Percentiles rank a stretch among this genome's conserved stretches.
Evolutionary conservation across 2,888 invertebrate species (phyloP).

Genomic region (Blomia tropicalis): DNA sequence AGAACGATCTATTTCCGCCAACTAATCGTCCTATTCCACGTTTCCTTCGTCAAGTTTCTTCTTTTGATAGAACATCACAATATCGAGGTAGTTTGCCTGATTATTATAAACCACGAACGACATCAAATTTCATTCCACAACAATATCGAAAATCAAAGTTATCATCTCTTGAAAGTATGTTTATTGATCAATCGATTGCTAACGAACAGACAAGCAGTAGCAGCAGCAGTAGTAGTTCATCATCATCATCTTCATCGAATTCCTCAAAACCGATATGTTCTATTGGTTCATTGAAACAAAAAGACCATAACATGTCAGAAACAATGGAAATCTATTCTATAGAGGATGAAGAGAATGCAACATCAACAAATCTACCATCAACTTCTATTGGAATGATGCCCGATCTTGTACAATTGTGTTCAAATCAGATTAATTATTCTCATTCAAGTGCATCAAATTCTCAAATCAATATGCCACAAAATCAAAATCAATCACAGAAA

Average conservation of each 20-base stretch:
- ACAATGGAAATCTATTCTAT: not conserved
- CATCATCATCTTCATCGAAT: not conserved
- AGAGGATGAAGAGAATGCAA: not conserved
- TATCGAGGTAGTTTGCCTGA: slow-evolving; percentile 21
- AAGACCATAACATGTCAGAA: not conserved
- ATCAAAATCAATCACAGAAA: not conserved
- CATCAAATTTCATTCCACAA: not conserved
- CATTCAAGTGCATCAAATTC: not conserved
- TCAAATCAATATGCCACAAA: not conserved
- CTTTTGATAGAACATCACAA: slow-evolving; percentile 58
- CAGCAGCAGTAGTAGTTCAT: not conserved
- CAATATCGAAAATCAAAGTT: not conserved
- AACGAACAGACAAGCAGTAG: not conserved
- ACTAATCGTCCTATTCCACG: not conserved
- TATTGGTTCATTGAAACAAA: not conserved
- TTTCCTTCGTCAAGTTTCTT: slow-evolving; percentile 43
- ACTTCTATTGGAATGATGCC: too few relatives aligned
- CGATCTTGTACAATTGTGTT: not conserved
- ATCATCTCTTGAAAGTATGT: slow-evolving; percentile 18
- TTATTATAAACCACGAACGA: slow-evolving; percentile 17
- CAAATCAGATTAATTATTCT: not conserved
- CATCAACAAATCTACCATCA: too few relatives aligned
- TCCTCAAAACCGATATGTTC: not conserved
- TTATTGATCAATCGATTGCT: not conserved
- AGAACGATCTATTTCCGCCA: not conserved